Conservation (phyloP, 2,797 vertebrate species). For the Numenius phaeopus region DNA sequence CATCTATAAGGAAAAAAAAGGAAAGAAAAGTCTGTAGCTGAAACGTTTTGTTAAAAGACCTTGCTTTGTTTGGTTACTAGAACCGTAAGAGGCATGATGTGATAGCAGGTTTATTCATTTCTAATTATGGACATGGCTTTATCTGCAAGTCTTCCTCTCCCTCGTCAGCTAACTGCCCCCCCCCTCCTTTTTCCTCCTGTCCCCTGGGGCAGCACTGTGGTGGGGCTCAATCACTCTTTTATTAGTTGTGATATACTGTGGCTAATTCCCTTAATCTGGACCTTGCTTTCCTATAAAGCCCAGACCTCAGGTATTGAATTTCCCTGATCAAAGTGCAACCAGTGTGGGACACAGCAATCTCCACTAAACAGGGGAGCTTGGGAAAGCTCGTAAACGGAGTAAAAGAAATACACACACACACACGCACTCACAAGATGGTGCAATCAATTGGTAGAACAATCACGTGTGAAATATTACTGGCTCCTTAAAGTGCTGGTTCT, state of each 20-base stretch:
- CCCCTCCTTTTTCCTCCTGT: neutral
- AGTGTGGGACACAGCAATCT: slow-evolving; percentile 71
- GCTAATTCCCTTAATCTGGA: slow-evolving; percentile 85
- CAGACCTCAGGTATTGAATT: slow-evolving; percentile 82
- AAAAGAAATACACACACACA: slow-evolving; percentile 46
- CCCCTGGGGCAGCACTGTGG: slow-evolving; percentile 73
- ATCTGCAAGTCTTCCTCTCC: slow-evolving; percentile 36
- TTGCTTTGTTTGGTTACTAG: slow-evolving; percentile 6
- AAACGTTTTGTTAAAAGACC: neutral
- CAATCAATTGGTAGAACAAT: slow-evolving; percentile 69
- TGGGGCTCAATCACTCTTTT: slow-evolving; percentile 79
- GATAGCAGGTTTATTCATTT: slow-evolving; percentile 52
- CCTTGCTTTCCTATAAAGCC: slow-evolving; percentile 80
- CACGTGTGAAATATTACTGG: slow-evolving; percentile 77
- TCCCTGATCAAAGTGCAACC: slow-evolving; percentile 81
- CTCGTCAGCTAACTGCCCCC: neutral
- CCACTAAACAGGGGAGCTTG: slow-evolving; percentile 76
- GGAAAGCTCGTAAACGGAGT: slow-evolving; percentile 74
- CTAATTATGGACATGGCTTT: slow-evolving; percentile 33
- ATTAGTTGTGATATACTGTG: slow-evolving; percentile 82
- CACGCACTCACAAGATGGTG: slow-evolving; percentile 35
- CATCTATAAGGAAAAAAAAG: neutral
- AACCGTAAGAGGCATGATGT: neutral
- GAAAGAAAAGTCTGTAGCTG: neutral
- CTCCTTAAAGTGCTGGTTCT: slow-evolving; percentile 72